Base-by-base conservation (phyloP, 2,888 invertebrate species). In the Azorinus chamasolen region DNA sequence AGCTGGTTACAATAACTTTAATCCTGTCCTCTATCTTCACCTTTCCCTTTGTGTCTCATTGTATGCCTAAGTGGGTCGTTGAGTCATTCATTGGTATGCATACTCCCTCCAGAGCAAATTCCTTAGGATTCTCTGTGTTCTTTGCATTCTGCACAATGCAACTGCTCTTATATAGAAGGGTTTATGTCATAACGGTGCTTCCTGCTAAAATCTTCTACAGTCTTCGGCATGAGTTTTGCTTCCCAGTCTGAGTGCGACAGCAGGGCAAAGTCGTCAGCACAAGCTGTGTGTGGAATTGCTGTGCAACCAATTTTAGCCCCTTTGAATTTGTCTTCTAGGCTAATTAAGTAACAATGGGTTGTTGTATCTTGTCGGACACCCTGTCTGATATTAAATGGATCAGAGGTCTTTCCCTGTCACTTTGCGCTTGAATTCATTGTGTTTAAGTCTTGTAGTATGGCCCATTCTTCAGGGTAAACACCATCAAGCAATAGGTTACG, bases 251-350 rank as follows among this genome's bases (percentile, higher is more conserved):
- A n/a, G n/a, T n/a, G n/a, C n/a, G n/a, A n/a, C n/a, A n/a, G n/a
- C n/a, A n/a, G n/a, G n/a, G n/a, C n/a, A n/a, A n/a, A n/a, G n/a
- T n/a, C n/a, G n/a, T n/a, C n/a, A n/a, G n/a, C n/a, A n/a, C n/a
- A n/a, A n/a, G n/a, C n/a, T n/a, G n/a, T n/a, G n/a, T n/a, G n/a
- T n/a, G n/a, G n/a, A n/a, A n/a, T n/a, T n/a, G n/a, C n/a, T n/a
- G n/a, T n/a, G n/a, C n/a, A n/a, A 10, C 62, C 48, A 32, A 62
- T 62, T 37, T 37, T 48, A 4, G 48, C 62, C n/a, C 45, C 50
- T 22, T 32, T 32, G 20, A 32, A 48, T 5, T 25, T 37, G 2
- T 62, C 51, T 25, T 62, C 62, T 8, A 62, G 50, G 6, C 39
- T n/a, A n/a, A n/a, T n/a, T 27, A 24, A 62, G 25, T 6, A 62